phyloP scores from a whole-genome alignment of 2,888 invertebrate genomes.

The Orchesella flavescens region DNA sequence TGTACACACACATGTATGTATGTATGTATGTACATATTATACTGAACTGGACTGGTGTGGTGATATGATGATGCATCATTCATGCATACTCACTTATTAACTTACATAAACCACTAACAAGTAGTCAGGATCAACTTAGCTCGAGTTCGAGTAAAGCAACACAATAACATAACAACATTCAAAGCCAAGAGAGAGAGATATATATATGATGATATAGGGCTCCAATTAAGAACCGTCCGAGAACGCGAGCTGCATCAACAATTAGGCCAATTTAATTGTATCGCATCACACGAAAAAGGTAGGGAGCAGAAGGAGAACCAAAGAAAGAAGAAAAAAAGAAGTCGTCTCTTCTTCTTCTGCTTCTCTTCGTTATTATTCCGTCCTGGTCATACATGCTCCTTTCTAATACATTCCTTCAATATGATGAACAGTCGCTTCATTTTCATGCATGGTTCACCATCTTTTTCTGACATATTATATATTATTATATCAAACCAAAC shows the following conservation, averaged over 20 bases:
- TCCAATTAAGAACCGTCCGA: slow-evolving; percentile 72
- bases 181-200: slow-evolving; percentile 12
- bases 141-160: slow-evolving; percentile 11
- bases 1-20: not conserved
- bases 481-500: no score
- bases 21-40: not conserved
- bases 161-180: slow-evolving; percentile 38
- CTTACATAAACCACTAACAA: slow-evolving; percentile 29
- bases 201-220: slow-evolving; percentile 66
- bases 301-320: slow-evolving; percentile 31
- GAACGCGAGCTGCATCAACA: slow-evolving; percentile 72
- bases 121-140: slow-evolving; percentile 41
- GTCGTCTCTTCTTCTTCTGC: slow-evolving; percentile 22
- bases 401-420: slow-evolving; percentile 5
- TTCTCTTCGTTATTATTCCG: slow-evolving; percentile 24
- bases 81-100: slow-evolving; percentile 31
- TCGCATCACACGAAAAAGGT: slow-evolving; percentile 59
- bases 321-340: slow-evolving; percentile 51
- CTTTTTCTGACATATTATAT: slow-evolving; percentile 23
- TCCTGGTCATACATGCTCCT: not conserved
- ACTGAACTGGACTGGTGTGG: not conserved
- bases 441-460: slow-evolving; percentile 44
- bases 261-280: slow-evolving; percentile 72
- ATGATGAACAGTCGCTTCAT: slow-evolving; percentile 38
- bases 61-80: slow-evolving; percentile 35